phyloP scores from a whole-genome alignment of 1,140 invertebrate genomes.

The Ladona fulva region DNA sequence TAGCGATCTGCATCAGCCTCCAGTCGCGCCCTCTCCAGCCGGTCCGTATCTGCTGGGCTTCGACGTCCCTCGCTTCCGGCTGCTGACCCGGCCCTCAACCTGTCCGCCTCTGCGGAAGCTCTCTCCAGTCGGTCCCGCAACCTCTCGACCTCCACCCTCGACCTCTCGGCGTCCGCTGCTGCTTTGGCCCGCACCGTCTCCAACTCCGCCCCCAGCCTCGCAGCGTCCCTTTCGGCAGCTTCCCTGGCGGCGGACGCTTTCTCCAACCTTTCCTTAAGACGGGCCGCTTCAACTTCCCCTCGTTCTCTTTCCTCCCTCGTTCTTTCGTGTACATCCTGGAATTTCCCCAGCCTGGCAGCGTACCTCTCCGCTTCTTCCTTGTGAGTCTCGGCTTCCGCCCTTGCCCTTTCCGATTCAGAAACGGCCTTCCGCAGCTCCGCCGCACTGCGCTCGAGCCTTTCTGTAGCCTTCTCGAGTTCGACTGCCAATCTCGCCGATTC shows the following conservation, averaged over 20 bases:
- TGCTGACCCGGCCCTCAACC: neutral
- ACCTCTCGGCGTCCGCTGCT: conserved; percentile 77
- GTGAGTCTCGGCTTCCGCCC: conserved; percentile 50
- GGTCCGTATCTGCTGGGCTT: neutral
- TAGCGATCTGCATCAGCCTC: neutral
- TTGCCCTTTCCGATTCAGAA: conserved; percentile 59
- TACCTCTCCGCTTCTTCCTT: conserved; percentile 59
- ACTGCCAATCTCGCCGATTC: conserved; percentile 75
- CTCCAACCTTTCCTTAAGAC: conserved; percentile 70
- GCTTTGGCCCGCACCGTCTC: conserved; percentile 76
- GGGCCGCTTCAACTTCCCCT: conserved; percentile 71
- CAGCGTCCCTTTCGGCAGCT: conserved; percentile 50
- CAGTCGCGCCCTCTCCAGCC: neutral
- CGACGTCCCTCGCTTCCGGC: neutral
- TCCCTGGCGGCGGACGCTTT: conserved; percentile 70
- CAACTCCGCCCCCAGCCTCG: conserved; percentile 56
- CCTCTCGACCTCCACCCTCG: conserved; percentile 45
- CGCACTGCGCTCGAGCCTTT: conserved; percentile 78
- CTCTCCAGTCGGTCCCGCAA: conserved; percentile 30
- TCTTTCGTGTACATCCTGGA: conserved; percentile 61
- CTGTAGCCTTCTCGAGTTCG: conserved; percentile 83
- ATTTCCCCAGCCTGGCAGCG: conserved; percentile 63
- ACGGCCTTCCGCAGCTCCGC: conserved; percentile 72
- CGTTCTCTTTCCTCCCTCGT: conserved; percentile 70
- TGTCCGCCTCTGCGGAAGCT: conserved; percentile 30